Evolutionary conservation across 1,140 invertebrate species (phyloP).

Genomic region (Argopecten irradians): DNA sequence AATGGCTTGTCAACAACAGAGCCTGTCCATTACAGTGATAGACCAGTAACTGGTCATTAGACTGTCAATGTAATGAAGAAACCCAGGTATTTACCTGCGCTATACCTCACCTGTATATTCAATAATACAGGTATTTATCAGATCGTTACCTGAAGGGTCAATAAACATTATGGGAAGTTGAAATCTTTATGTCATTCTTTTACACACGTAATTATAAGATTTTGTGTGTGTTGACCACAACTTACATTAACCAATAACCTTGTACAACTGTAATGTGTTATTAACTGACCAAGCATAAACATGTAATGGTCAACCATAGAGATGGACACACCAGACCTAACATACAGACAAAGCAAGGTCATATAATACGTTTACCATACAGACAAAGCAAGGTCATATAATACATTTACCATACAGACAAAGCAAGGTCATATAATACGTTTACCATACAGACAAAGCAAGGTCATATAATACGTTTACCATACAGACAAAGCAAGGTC

Average conservation of each 20-base stretch:
- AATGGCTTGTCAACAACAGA: neutral
- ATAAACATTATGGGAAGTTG: neutral
- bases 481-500: too few species aligned
- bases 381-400: too few species aligned
- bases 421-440: too few species aligned
- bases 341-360: too few species aligned
- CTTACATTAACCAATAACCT: neutral
- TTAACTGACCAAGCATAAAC: too few species aligned
- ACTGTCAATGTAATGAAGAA: neutral
- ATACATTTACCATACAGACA: too few species aligned
- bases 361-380: too few species aligned
- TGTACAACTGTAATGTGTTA: too few species aligned
- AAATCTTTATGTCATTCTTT: neutral
- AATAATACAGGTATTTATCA: neutral
- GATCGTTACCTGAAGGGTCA: neutral
- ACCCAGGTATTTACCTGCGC: neutral
- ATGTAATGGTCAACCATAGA: too few species aligned
- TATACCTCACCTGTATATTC: neutral
- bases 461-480: too few species aligned
- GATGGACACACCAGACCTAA: too few species aligned
- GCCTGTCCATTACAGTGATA: neutral
- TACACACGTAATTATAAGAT: neutral
- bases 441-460: too few species aligned
- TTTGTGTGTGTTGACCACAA: neutral
- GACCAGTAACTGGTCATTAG: neutral